Evolutionary conservation across 2,113 vertebrate species (phyloP).

Genomic region (Tapirus terrestris): DNA sequence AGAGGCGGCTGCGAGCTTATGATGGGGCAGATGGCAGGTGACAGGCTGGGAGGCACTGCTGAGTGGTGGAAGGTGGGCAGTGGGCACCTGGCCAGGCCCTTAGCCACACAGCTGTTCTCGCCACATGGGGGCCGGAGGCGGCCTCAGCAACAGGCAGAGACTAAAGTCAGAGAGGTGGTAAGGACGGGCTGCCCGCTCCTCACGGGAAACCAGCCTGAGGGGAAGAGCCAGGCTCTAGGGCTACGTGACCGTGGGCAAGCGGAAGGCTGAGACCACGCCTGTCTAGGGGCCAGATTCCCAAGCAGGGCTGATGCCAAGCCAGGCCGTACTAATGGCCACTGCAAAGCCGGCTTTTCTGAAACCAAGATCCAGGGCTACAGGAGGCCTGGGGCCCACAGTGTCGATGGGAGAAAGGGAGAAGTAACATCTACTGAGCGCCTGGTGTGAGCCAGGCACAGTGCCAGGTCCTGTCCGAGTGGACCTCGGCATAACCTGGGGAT

Average conservation of each 20-base stretch:
- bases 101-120: slow-evolving; percentile 62
- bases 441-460: not conserved
- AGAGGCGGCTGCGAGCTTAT: not conserved
- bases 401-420: not conserved
- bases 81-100: slow-evolving; percentile 29
- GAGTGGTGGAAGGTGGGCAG: not conserved
- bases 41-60: slow-evolving; percentile 33
- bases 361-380: not conserved
- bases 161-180: not conserved
- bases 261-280: not conserved
- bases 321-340: not conserved
- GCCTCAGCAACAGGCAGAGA: slow-evolving; percentile 46
- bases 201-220: not conserved
- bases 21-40: slow-evolving; percentile 57
- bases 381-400: not conserved
- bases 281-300: not conserved
- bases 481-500: not conserved
- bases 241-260: not conserved
- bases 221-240: not conserved
- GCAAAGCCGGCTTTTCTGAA: not conserved
- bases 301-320: not conserved
- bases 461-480: fast-evolving
- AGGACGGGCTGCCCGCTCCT: not conserved
- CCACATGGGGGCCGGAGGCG: not conserved
- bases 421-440: not conserved